Base-by-base conservation (phyloP, 30 jellyfish, hydroid and myxozoan genomes). In the Catostylus mosaicus region DNA sequence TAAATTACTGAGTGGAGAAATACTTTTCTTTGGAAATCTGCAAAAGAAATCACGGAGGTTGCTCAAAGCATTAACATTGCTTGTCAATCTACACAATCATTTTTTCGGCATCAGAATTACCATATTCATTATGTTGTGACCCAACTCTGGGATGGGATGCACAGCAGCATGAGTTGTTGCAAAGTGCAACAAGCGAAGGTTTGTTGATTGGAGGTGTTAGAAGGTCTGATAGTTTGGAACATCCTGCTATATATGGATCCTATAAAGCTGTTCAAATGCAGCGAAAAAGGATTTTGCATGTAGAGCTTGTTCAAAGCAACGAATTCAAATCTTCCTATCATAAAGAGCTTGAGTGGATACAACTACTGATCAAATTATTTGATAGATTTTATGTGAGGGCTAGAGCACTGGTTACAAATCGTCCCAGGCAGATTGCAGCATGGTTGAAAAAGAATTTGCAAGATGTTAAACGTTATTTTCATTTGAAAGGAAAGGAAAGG, bases 191-290 rank as follows among this genome's bases (percentile, higher is more conserved):
- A 38, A 26, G 37, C 7, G 69, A 62, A 62, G 89, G 71, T 62
- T 30, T 78, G 36, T 26, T 33, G 16, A 62, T 78, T 30, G 81
- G 82, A 29, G 92, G 88, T 3, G 96, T 67, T 78, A 94, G 91
- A 52, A 47, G 96, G 67, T 78, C 84, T 51, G 96, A 87, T 56
- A 67, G 93, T 34, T 40, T 67, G 88, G 96, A 88, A 26, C 93
- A 87, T 46, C 40, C 81, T 59, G 96, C 96, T 19, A 87, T 45
- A 72, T 78, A 78, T 67, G 89, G 92, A 35, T 43, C 96, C 61
- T 77, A 87, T 71, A 50, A 94, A 7, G 56, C 86, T 31, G 61
- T 86, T 30, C 72, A 30, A 56, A 26, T 56, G 24, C 30, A 75
- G 34, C 84, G 35, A 60, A 37, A 64, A 35, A 77, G 76, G 77